Percentiles rank a stretch among this genome's conserved stretches.
Evolutionary conservation across 2,113 vertebrate species (phyloP).

Genomic region (Aepyceros melampus): DNA sequence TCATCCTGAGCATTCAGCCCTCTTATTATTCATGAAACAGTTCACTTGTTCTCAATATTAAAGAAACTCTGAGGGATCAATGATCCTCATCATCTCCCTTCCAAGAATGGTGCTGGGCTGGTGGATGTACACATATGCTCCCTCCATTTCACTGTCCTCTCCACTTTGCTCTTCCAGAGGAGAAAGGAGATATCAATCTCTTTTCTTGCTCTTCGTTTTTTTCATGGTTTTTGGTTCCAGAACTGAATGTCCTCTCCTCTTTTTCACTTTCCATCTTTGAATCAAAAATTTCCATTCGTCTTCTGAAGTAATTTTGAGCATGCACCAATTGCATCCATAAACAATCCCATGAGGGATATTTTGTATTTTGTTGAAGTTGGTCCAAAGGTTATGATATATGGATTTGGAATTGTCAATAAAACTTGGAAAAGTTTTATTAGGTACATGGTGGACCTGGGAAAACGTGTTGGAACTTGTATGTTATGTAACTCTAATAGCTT

Average conservation of each 20-base stretch:
- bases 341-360: background rate
- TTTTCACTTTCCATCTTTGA: slow-evolving; percentile 16
- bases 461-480: slow-evolving; percentile 36
- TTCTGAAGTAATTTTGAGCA: background rate
- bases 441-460: slow-evolving; percentile 21
- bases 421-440: slow-evolving; percentile 45
- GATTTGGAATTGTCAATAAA: slow-evolving; percentile 33
- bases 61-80: background rate
- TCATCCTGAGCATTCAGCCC: background rate
- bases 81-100: background rate
- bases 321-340: background rate
- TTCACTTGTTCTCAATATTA: background rate
- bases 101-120: background rate
- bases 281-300: slow-evolving; percentile 31
- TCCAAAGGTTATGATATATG: slow-evolving; percentile 25
- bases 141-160: background rate
- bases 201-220: background rate
- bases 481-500: slow-evolving; percentile 41
- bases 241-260: background rate
- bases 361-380: background rate
- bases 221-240: background rate
- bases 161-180: background rate
- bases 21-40: background rate
- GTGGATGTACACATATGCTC: background rate
- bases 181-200: background rate